Conservation (phyloP, 2,888 invertebrate species). For the Calameuta idolon region DNA sequence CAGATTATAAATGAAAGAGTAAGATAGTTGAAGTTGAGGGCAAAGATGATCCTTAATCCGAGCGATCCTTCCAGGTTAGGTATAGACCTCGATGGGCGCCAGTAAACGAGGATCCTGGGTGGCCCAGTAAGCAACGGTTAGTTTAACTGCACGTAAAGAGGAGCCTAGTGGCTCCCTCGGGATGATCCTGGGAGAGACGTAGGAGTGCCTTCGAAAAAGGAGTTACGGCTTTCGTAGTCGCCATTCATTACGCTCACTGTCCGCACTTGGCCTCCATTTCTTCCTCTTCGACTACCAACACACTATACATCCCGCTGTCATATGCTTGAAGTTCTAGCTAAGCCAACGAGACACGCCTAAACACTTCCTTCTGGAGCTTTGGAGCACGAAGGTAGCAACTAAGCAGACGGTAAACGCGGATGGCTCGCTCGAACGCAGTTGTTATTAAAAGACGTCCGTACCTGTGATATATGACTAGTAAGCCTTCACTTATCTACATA, state of each 20-base stretch:
- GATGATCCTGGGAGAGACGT: conserved; percentile 41
- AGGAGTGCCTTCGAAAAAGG: conserved; percentile 52
- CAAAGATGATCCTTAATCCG: neutral
- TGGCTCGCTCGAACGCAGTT: conserved; percentile 11
- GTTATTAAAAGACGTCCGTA: neutral
- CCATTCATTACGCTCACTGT: conserved; percentile 53
- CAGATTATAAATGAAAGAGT: neutral
- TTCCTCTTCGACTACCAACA: neutral
- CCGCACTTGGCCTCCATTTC: conserved; percentile 6
- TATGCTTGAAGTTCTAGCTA: neutral
- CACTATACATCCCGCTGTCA: neutral
- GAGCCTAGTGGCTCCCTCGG: conserved; percentile 27
- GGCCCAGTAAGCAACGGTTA: conserved; percentile 10
- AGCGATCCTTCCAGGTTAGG: neutral
- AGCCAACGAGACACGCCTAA: neutral
- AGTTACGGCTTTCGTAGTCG: conserved; percentile 51
- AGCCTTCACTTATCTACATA: neutral
- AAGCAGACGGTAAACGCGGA: neutral
- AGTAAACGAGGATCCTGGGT: neutral
- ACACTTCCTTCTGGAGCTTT: neutral
- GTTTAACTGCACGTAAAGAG: conserved; percentile 21
- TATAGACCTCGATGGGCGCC: neutral
- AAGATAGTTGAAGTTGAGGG: neutral
- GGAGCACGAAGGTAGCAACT: neutral
- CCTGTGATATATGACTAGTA: neutral